Evolutionary conservation across 2,797 vertebrate species (phyloP).

Genomic region (Protonibea diacanthus): DNA sequence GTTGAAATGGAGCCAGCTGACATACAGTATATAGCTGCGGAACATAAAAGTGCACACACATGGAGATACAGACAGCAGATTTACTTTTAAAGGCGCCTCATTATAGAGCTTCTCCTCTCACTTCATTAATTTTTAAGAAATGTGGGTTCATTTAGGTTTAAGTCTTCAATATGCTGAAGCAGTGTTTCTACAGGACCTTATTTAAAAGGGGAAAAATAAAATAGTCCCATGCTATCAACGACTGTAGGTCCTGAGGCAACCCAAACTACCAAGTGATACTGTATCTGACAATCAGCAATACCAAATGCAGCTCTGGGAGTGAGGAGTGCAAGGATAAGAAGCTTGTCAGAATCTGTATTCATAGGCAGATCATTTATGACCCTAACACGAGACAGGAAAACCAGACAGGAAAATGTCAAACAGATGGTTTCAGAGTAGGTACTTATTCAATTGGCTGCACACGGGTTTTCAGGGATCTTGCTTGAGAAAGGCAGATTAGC

Average conservation of each 20-base stretch:
- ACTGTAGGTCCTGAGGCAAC: constrained; percentile 10
- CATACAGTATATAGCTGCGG: not conserved
- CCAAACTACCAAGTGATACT: constrained; percentile 36
- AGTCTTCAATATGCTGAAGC: constrained; percentile 1
- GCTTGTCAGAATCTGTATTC: constrained; percentile 61
- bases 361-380: constrained; percentile 60
- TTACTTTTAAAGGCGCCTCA: not conserved
- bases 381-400: constrained; percentile 50
- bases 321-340: constrained; percentile 43
- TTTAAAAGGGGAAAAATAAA: not conserved
- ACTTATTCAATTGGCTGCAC: constrained; percentile 70
- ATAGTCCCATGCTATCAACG: constrained; percentile 18
- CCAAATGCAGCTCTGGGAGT: constrained; percentile 18
- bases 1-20: not conserved
- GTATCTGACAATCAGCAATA: constrained; percentile 64
- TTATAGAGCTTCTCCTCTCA: not conserved
- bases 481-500: constrained; percentile 69
- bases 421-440: constrained; percentile 75
- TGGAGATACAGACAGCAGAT: not conserved
- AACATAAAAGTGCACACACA: not conserved
- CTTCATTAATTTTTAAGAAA: constrained; percentile 4
- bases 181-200: not conserved
- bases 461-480: constrained; percentile 61
- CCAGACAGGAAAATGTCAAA: constrained; percentile 73
- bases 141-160: not conserved